Base-by-base conservation (phyloP, 2,797 vertebrate genomes). In the Lycodopsis pacificus region DNA sequence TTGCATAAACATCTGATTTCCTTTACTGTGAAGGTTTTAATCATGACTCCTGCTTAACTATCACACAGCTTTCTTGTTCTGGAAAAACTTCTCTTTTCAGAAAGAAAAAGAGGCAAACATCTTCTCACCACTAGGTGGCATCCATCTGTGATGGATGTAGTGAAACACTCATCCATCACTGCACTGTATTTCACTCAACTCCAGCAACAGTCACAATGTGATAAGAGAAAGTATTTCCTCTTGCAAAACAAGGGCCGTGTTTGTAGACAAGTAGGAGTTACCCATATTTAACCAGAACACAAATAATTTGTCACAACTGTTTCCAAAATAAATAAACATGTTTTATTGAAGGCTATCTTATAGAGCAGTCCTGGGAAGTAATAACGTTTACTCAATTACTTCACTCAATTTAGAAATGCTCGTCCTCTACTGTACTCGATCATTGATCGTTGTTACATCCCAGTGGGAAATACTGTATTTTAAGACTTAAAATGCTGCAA, bases 51-150 rank as follows among this genome's bases (percentile, higher is more conserved):
- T 57, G 19, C 68, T 76, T 64, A 38, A 67, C 12, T 49, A 30
- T 63, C 59, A 49, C 49, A 13, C 57, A 68, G 25, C 9, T 42
- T 20, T 80, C 40, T 72, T 19, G 65, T 68, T 85, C 27, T 14
- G 73, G 70, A 85, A 79, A 79, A 89, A 59, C 57, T 51, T 62
- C 48, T 72, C 46, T 40, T 67, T 57, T 10, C 38, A 30, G 13
- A 1, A 0, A 14, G 30, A 49, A 63, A 42, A 44, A 36, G 56
- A 14, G 22, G 7, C 13, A 34, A 34, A 65, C 14, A 17, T 4
- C 30, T 40, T 80, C 15, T 76, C 3, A 48, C 88, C 87, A 76
- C 76, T 86, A 90, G 88, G 66, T 73, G 91, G 85, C 77, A 56
- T 65, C 38, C 7, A 36, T 44, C 65, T 57, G 38, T 48, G 53